These are phyloP conservation scores for Oceanodroma leucorhoa DNA, from an alignment of 2,797 vertebrate genomes.

Conservation along the genomic window DNA sequence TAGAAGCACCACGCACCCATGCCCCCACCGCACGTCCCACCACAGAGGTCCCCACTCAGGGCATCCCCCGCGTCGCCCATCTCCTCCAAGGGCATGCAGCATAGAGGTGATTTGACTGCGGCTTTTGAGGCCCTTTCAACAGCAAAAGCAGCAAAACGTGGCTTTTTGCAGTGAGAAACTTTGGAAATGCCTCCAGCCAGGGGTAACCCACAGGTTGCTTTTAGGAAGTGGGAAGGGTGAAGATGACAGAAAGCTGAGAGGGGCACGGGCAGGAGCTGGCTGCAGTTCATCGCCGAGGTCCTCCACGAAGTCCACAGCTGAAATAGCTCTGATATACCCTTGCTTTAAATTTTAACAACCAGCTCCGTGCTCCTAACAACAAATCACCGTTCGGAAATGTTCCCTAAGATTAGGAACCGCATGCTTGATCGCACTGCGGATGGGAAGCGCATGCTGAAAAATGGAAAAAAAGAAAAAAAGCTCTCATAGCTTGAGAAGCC, in stretches of 20 bases:
- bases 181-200: neutral
- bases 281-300: neutral
- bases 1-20: too few relatives aligned
- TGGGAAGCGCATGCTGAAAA: neutral
- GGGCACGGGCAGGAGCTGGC: neutral
- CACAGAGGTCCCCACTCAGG: neutral
- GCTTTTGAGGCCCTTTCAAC: neutral
- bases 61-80: accelerated
- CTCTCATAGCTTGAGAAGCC: neutral
- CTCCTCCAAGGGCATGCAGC: neutral
- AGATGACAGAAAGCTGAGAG: neutral
- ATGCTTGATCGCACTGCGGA: neutral
- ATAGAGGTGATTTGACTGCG: neutral
- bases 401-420: neutral
- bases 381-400: neutral
- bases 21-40: neutral
- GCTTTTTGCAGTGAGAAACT: neutral
- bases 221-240: neutral
- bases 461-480: neutral
- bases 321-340: neutral
- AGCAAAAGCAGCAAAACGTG: neutral
- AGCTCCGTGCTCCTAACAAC: neutral
- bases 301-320: neutral
- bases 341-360: neutral
- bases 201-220: neutral